Percentiles rank a stretch among this genome's conserved stretches.
These are phyloP conservation scores for Melanophora roralis DNA, from an alignment of 2,888 invertebrate genomes.

Conservation along the genomic window DNA sequence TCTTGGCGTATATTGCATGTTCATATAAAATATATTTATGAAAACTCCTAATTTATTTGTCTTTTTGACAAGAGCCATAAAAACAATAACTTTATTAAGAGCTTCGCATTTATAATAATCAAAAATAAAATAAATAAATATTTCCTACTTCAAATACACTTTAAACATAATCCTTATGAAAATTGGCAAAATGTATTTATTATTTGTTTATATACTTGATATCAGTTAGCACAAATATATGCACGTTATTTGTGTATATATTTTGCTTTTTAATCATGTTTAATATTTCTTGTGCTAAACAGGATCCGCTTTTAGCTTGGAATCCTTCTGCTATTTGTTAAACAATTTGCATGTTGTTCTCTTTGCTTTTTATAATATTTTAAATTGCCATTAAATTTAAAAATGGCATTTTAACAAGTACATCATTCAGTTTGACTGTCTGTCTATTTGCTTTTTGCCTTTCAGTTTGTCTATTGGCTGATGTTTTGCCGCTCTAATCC, in stretches of 20 bases:
- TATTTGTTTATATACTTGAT: neutral
- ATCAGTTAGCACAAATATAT: neutral
- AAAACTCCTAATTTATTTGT: constrained; percentile 11
- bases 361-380: constrained; percentile 7
- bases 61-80: constrained; percentile 13
- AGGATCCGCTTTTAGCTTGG: constrained; percentile 10
- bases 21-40: neutral
- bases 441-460: too few species aligned
- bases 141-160: neutral
- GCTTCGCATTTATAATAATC: constrained; percentile 22
- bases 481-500: neutral
- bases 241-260: neutral
- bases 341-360: neutral
- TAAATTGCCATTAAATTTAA: constrained; percentile 49
- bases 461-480: too few species aligned
- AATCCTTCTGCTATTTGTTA: constrained; percentile 1
- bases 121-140: constrained; percentile 24
- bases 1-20: neutral
- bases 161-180: neutral
- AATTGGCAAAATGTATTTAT: neutral
- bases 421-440: neutral
- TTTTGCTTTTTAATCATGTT: constrained; percentile 20
- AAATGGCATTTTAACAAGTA: constrained; percentile 32
- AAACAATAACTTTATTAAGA: constrained; percentile 11
- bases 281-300: constrained; percentile 18